Percentiles rank a stretch among this genome's conserved stretches.
These are phyloP conservation scores for Eristalis pertinax DNA, from an alignment of 2,888 invertebrate genomes.

Conservation along the genomic window DNA sequence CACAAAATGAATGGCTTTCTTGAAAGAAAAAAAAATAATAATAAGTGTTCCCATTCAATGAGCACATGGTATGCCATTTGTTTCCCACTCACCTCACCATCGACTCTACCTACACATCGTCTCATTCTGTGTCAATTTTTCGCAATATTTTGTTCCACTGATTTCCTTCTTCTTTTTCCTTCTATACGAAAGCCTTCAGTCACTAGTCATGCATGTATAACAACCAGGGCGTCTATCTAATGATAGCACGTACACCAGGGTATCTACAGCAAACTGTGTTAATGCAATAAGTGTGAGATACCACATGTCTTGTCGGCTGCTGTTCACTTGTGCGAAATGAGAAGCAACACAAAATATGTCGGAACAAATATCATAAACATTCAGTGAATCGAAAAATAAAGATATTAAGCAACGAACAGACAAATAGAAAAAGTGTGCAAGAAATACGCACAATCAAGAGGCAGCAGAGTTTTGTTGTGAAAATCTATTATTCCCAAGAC, in stretches of 20 bases:
- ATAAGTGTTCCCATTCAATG: constrained; percentile 21
- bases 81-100: not conserved
- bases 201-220: constrained; percentile 17
- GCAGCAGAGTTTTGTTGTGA: not conserved
- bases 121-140: constrained; percentile 6
- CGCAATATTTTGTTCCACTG: constrained; percentile 36
- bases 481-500: not conserved
- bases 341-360: not conserved
- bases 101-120: not conserved
- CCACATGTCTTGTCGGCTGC: not conserved
- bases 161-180: constrained; percentile 10
- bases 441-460: not conserved
- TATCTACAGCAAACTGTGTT: constrained; percentile 29
- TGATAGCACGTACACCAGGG: constrained; percentile 16
- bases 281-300: constrained; percentile 30
- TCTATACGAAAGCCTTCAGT: not conserved
- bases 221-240: constrained; percentile 31
- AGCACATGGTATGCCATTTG: constrained; percentile 3
- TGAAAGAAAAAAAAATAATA: not conserved
- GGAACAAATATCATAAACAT: not conserved
- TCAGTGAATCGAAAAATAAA: constrained; percentile 1
- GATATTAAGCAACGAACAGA: not conserved
- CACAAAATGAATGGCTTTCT: constrained; percentile 11
- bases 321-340: not conserved
- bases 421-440: not conserved